These are phyloP conservation scores for Chaunax sp. DNA, from an alignment of 2,797 vertebrate genomes.

Conservation along the genomic window DNA sequence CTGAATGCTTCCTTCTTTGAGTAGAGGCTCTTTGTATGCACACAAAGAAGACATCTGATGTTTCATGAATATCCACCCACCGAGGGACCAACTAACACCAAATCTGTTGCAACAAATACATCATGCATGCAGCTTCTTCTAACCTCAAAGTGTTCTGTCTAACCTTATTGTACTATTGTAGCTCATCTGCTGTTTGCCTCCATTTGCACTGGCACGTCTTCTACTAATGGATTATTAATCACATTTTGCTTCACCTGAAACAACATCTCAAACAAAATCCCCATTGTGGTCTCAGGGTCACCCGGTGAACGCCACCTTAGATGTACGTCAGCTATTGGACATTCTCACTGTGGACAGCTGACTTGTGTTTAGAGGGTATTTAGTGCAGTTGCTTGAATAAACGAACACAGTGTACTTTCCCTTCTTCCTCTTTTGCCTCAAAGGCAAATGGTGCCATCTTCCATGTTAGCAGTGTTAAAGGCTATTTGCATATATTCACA, in stretches of 20 bases:
- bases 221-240: constrained; percentile 73
- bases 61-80: constrained; percentile 22
- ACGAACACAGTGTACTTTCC: neutral
- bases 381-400: neutral
- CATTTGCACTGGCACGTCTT: constrained; percentile 37
- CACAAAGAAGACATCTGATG: neutral
- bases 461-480: constrained; percentile 12
- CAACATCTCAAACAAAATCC: constrained; percentile 58
- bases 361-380: neutral
- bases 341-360: constrained; percentile 15
- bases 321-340: constrained; percentile 22
- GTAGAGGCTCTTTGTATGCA: constrained; percentile 1
- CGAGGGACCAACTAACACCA: constrained; percentile 25
- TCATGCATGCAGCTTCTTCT: constrained; percentile 19
- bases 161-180: constrained; percentile 22
- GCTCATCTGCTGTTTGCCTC: constrained; percentile 34
- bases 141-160: constrained; percentile 8
- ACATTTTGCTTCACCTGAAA: constrained; percentile 52
- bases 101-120: constrained; percentile 22
- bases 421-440: constrained; percentile 8
- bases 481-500: constrained; percentile 39
- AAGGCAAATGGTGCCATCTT: constrained; percentile 6
- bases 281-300: constrained; percentile 51
- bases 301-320: neutral
- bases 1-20: neutral